Conservation (phyloP, 2,113 vertebrate genomes). For the Columba janthina region DNA sequence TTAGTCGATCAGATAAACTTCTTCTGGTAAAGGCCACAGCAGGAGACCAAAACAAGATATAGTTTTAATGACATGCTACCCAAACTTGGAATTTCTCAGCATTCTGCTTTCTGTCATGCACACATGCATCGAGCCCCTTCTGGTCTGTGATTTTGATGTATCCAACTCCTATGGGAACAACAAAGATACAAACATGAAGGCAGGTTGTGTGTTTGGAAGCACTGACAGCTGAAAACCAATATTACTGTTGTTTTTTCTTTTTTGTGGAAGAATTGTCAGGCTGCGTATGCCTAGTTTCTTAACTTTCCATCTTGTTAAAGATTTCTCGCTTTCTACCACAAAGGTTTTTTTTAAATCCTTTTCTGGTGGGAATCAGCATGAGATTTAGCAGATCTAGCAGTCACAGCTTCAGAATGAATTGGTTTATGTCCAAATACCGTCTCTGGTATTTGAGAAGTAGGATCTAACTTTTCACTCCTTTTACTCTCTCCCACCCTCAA, state of each 20-base stretch:
- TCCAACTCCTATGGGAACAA: neutral
- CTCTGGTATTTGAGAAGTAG: constrained; percentile 15
- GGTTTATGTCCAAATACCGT: constrained; percentile 15
- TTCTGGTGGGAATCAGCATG: constrained; percentile 5
- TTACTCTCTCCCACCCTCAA: constrained; percentile 1
- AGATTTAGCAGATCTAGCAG: constrained; percentile 32
- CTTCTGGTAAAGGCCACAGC: neutral
- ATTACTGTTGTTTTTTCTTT: neutral
- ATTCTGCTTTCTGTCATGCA: neutral
- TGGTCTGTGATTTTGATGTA: neutral
- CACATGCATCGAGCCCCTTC: neutral
- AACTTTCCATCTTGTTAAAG: neutral
- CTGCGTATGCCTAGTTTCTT: neutral
- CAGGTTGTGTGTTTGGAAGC: neutral
- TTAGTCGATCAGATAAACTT: neutral
- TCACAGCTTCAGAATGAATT: constrained; percentile 10
- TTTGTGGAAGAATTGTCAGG: neutral
- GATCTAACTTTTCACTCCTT: constrained; percentile 13
- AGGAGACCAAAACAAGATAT: neutral
- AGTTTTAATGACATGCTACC: neutral
- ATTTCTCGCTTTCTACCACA: neutral
- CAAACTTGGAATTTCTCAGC: neutral
- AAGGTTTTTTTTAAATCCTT: neutral
- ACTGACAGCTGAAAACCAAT: neutral
- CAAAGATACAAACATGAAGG: neutral